phyloP scores from a whole-genome alignment of 2,113 vertebrate genomes.

The Epinephelus cyanopodus region DNA sequence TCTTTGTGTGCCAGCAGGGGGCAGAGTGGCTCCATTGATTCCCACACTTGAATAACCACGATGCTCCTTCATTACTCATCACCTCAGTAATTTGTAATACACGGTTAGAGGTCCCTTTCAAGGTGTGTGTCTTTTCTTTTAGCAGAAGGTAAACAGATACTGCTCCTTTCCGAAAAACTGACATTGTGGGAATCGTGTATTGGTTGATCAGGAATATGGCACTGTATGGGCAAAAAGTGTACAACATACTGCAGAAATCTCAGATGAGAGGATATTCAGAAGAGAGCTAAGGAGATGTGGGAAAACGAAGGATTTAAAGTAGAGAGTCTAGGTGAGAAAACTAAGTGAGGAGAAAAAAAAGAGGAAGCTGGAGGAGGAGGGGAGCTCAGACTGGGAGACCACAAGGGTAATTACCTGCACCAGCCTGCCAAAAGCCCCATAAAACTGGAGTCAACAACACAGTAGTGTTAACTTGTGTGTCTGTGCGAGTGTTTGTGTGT shows the following conservation, averaged over 20 bases:
- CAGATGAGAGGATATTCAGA: not conserved
- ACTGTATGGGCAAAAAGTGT: not conserved
- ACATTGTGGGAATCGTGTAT: not conserved
- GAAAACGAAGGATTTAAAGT: constrained; percentile 26
- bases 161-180: not conserved
- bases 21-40: constrained; percentile 54
- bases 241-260: not conserved
- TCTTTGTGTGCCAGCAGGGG: constrained; percentile 67
- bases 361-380: constrained; percentile 56
- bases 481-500: constrained; percentile 62
- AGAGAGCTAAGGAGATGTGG: constrained; percentile 1
- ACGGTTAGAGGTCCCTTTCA: not conserved
- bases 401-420: constrained; percentile 84
- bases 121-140: not conserved
- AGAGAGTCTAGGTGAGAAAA: constrained; percentile 60
- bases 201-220: not conserved
- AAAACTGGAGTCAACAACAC: constrained; percentile 85
- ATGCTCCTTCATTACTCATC: constrained; percentile 4
- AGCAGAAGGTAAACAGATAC: not conserved
- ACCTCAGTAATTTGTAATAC: not conserved
- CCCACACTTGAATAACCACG: not conserved
- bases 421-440: constrained; percentile 83
- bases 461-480: constrained; percentile 78
- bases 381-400: constrained; percentile 76
- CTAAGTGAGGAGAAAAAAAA: constrained; percentile 39